phyloP scores from a whole-genome alignment of 2,797 vertebrate species.

The Eleutherodactylus coqui region DNA sequence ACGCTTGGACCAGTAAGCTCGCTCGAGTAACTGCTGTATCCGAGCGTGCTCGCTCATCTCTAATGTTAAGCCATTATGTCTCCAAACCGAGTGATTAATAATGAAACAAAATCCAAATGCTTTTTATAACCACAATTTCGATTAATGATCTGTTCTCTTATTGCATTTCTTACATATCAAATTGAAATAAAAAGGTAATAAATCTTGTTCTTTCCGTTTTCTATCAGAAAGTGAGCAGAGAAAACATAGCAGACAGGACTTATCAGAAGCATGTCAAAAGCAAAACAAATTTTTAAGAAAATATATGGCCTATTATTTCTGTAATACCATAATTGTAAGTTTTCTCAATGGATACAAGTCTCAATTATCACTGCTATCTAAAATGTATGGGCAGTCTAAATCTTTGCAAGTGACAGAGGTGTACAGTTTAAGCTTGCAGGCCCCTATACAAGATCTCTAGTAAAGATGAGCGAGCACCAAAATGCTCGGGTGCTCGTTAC shows the following conservation, averaged over 20 bases:
- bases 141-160: neutral
- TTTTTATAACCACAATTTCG: neutral
- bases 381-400: too few relatives aligned
- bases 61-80: neutral
- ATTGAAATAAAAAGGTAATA: slow-evolving; percentile 29
- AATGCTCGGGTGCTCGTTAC: too few relatives aligned
- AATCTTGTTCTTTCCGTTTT: slow-evolving; percentile 33
- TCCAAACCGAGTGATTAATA: neutral
- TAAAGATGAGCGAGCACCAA: too few relatives aligned
- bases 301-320: neutral
- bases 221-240: neutral
- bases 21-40: too few relatives aligned
- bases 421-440: too few relatives aligned
- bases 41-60: too few relatives aligned
- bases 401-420: too few relatives aligned
- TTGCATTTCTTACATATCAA: slow-evolving; percentile 12
- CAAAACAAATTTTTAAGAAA: neutral
- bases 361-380: too few relatives aligned
- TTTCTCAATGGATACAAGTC: too few relatives aligned
- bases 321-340: neutral
- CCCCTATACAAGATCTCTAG: too few relatives aligned
- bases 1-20: too few relatives aligned
- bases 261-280: neutral
- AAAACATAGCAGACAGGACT: slow-evolving; percentile 17
- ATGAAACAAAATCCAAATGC: neutral